Evolutionary conservation across 2,113 vertebrate species (phyloP).

Genomic region (Caretta caretta): DNA sequence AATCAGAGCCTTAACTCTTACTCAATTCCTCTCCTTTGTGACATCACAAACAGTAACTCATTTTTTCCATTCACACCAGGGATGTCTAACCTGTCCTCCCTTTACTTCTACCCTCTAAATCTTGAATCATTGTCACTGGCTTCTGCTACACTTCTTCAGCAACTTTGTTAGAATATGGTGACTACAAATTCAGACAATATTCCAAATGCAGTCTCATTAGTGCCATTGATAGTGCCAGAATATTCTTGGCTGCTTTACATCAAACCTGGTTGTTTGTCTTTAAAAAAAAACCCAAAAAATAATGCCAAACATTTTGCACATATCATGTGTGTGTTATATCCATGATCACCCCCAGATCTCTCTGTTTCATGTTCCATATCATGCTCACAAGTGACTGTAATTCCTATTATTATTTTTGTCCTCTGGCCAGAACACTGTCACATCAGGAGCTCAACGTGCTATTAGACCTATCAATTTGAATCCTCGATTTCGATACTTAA

Average conservation of each 20-base stretch:
- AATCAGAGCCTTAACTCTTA: neutral
- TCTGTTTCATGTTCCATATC: neutral
- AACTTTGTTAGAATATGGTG: neutral
- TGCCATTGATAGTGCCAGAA: neutral
- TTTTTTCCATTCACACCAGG: neutral
- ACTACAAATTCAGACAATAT: neutral
- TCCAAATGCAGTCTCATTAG: neutral
- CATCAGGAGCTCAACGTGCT: neutral
- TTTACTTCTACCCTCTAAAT: neutral
- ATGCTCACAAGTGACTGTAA: rapidly evolving
- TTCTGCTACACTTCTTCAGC: neutral
- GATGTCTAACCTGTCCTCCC: neutral
- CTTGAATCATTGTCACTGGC: neutral
- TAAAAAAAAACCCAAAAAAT: neutral
- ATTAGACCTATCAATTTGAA: neutral
- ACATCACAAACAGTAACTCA: neutral
- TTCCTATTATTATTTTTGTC: neutral
- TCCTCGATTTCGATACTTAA: neutral
- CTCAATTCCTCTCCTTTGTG: neutral
- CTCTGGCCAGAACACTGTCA: neutral
- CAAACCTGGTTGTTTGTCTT: neutral
- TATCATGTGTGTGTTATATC: neutral
- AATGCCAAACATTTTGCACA: neutral
- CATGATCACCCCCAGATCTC: neutral
- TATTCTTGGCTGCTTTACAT: neutral